A percentile compares a stretch with the other conserved stretches of the same genome.
Conservation (phyloP, 2,113 vertebrate genomes). For the Protobothrops mucrosquamatus region DNA sequence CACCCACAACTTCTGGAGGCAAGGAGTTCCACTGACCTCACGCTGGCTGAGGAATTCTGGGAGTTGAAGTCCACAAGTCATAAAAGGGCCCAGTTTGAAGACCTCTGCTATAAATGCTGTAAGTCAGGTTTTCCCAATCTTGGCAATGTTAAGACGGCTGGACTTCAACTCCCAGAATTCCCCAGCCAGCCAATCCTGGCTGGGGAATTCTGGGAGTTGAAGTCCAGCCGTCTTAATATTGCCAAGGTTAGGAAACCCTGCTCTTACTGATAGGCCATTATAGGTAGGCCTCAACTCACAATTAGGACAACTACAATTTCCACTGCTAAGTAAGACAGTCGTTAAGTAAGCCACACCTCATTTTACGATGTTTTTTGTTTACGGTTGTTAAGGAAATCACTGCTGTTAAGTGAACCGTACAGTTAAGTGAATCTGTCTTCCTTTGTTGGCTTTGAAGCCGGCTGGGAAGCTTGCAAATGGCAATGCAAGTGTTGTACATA, state of each 20-base stretch:
- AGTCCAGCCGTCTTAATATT: no score
- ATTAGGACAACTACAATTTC: background rate
- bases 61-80: no score
- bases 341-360: background rate
- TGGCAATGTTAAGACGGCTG: background rate
- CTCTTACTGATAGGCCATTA: no score
- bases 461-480: background rate
- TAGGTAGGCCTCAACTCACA: background rate
- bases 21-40: no score
- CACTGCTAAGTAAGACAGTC: background rate
- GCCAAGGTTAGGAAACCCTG: no score
- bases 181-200: background rate
- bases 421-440: background rate
- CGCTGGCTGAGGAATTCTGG: no score
- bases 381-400: background rate
- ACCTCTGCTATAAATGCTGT: background rate
- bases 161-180: background rate
- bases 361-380: background rate
- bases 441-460: no score
- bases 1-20: no score
- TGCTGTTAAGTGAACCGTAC: fast-evolving
- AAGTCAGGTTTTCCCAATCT: background rate
- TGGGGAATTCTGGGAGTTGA: no score
- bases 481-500: no score
- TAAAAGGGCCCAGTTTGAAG: no score